Percentiles rank a stretch among this genome's conserved stretches.
These are phyloP conservation scores for Ormyrus rosae DNA, from an alignment of 2,888 invertebrate species.

Conservation along the genomic window DNA sequence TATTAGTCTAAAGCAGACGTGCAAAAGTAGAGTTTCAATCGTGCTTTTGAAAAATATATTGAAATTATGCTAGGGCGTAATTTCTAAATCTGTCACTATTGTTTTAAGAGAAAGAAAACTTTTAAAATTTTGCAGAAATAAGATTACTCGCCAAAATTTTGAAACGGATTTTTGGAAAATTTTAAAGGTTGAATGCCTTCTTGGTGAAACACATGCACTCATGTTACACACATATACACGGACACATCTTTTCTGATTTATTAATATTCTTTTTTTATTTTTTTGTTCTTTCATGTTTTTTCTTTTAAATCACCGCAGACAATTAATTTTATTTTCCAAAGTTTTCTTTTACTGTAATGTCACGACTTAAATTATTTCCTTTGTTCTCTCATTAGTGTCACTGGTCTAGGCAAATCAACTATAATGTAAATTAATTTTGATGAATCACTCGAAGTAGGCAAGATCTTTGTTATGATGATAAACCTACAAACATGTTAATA, in stretches of 20 bases:
- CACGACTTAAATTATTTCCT: constrained; percentile 49
- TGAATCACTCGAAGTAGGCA: constrained; percentile 47
- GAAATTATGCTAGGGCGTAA: too few relatives aligned
- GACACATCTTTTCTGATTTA: constrained; percentile 36
- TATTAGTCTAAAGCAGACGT: too few relatives aligned
- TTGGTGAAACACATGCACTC: constrained; percentile 55
- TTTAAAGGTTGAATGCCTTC: constrained; percentile 34
- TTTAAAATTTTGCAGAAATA: not conserved
- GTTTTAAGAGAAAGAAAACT: not conserved
- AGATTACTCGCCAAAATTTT: not conserved
- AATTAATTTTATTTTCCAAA: constrained; percentile 46
- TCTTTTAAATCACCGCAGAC: constrained; percentile 33
- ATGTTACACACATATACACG: constrained; percentile 40
- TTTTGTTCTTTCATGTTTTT: constrained; percentile 28
- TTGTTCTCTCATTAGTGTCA: constrained; percentile 51
- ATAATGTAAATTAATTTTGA: constrained; percentile 54
- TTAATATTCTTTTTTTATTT: constrained; percentile 10
- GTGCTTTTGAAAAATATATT: too few relatives aligned
- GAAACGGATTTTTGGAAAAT: constrained; percentile 22
- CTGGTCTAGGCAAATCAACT: constrained; percentile 49
- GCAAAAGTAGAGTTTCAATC: too few relatives aligned
- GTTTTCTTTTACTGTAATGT: constrained; percentile 51
- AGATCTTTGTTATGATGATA: constrained; percentile 50
- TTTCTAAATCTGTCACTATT: too few relatives aligned
- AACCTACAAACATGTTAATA: constrained; percentile 52